Evolutionary conservation across 2,888 invertebrate species (phyloP), one percentile per base, ranked within the genome.

Genomic region (Sphecodes monilicornis): DNA sequence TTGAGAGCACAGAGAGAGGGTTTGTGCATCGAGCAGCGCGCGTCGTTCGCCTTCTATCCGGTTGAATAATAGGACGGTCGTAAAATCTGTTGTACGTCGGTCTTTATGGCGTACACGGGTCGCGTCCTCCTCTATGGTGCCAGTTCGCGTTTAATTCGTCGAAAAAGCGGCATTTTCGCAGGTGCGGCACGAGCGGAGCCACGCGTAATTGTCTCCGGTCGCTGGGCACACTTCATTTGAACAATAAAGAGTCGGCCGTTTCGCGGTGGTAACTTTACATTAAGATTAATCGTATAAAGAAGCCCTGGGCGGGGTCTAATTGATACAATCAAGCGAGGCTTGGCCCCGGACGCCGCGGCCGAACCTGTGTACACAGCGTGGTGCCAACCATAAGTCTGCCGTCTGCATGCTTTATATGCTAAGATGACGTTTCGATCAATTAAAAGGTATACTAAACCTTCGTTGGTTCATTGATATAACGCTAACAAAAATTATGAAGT

Each of bases 281-380:
- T 80, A 81, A 85, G 87, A 88, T 89, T 85, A 88, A 89, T 88
- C 83, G 75, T 46, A 32, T 54, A 84, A 85, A 84, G 79, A 84
- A 77, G 69, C 73, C 69, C 78, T 76, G 74, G 60, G 77, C 43
- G 71, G 76, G 75, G 80, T 80, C 86, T 83, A 89, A 89, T 88
- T 88, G 85, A 89, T 89, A 84, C 85, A 85, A 89, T 87, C 73
- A 86, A 86, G 74, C 64, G 69, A 22, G 68, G 57, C 54, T 66
- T 16, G 57, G 29, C n/a, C 57, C 13, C 29, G 57, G 29, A 16
- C 57, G 29, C 57, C 29, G 13, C 29, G 13, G 5, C 16, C 57
- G 57, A 60, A 13, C 57, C 57, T 60, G 6, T 60, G 16, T 6
- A 60, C 57, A 29, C 57, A 60, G 1, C 26, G 29, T 13, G 26